Evolutionary conservation across 2,797 vertebrate species (phyloP).

Genomic region (Hipposideros larvatus): DNA sequence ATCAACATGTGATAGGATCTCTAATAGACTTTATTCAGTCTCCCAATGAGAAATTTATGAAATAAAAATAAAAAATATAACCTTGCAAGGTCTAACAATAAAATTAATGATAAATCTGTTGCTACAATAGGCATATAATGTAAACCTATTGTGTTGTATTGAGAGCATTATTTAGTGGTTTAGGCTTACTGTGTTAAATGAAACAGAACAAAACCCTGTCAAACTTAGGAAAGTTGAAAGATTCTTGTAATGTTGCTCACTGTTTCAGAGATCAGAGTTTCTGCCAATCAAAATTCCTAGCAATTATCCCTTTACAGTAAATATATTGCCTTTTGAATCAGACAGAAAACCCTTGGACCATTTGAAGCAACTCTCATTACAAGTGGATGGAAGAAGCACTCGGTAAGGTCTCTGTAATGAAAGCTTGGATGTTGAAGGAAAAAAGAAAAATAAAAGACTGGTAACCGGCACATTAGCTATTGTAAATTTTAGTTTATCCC

Average conservation of each 20-base stretch:
- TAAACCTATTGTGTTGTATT: neutral
- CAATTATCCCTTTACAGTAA: neutral
- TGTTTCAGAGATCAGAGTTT: neutral
- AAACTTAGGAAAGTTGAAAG: neutral
- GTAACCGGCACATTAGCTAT: neutral
- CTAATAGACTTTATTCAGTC: neutral
- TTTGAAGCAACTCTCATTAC: neutral
- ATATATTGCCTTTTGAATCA: neutral
- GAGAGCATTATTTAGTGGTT: neutral
- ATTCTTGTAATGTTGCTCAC: neutral
- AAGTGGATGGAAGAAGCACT: neutral
- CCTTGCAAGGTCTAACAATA: neutral
- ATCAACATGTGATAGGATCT: neutral
- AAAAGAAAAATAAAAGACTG: neutral
- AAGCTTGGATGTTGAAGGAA: neutral
- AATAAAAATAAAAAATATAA: neutral
- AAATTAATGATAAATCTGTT: neutral
- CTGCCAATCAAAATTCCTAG: neutral
- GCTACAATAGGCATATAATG: neutral
- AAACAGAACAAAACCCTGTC: neutral
- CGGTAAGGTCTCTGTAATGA: neutral
- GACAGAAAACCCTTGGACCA: neutral
- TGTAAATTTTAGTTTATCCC: neutral
- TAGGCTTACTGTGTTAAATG: neutral
- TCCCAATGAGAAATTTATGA: neutral